A percentile compares a stretch with the other conserved stretches of the same genome.
phyloP scores from a whole-genome alignment of 92 coral and sea anemone species.

The Siderastrea siderea region DNA sequence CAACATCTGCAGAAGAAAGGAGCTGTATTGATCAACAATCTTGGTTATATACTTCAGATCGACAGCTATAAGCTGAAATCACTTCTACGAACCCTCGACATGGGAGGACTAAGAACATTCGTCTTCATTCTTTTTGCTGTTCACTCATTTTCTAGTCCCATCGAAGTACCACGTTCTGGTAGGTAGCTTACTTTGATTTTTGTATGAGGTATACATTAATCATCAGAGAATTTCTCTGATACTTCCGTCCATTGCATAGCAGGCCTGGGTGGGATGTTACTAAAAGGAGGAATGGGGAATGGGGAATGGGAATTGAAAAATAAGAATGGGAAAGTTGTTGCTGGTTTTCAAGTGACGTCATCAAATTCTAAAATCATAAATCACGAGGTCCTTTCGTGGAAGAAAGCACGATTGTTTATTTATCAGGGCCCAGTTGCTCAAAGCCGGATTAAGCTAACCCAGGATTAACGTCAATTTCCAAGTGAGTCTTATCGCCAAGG shows the following conservation, averaged over 20 bases:
- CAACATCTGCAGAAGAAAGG: constrained; percentile 32
- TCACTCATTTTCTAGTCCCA: constrained; percentile 22
- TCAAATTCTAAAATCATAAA: too few relatives aligned
- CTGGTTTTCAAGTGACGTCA: too few relatives aligned
- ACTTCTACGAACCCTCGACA: constrained; percentile 9
- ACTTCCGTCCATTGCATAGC: neutral
- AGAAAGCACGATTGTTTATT: too few relatives aligned
- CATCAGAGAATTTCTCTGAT: neutral
- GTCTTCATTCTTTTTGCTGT: constrained; percentile 1
- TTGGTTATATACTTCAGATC: neutral
- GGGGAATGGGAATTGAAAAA: too few relatives aligned
- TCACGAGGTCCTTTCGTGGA: too few relatives aligned
- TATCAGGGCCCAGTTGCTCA: too few relatives aligned
- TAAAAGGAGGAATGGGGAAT: too few relatives aligned
- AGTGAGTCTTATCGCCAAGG: too few relatives aligned
- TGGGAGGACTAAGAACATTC: neutral
- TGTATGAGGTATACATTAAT: neutral
- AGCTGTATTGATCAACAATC: neutral
- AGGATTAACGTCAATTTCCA: too few relatives aligned
- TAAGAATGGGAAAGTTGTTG: too few relatives aligned
- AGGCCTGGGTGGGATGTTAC: too few relatives aligned
- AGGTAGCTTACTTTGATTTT: neutral
- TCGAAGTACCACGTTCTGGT: neutral
- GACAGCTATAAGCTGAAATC: neutral
- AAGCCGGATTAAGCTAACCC: too few relatives aligned